Base-by-base conservation (phyloP, 2,113 vertebrate genomes). In the Mustelus asterias region DNA sequence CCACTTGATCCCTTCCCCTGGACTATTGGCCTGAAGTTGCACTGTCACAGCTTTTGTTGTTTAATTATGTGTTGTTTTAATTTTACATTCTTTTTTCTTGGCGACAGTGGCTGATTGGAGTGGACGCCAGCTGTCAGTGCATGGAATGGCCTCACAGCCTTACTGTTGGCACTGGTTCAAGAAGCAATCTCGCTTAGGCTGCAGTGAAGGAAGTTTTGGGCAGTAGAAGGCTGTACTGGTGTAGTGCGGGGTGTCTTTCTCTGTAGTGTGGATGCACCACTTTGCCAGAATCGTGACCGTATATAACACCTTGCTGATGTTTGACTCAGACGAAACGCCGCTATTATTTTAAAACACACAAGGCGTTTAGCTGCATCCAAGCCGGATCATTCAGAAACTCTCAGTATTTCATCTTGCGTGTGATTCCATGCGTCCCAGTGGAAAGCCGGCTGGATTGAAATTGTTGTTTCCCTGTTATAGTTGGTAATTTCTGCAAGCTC, bases 11-110 rank as follows among this genome's bases (percentile, higher is more conserved):
- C 33, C 89, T 37, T 67, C 60, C 89, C 16, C 16, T 93, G 60
- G 60, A 93, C 65, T 37, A 93, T 93, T 65, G n/a, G 60, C n/a
- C 60, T 67, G 60, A 65, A 67, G 89, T 93, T 37, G 33, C 33
- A 37, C 60, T 92, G 89, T 93, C 60, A 41, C 63, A 67, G 37
- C 89, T 93, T 93, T 93, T 93, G 89, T 93, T 93, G 89, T 93
- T 93, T 93, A 93, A 76, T 93, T 93, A 60, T 54, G 89, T 67
- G 89, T 93, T 93, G 89, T 93, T 65, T 93, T 93, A 93, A 93
- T 93, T 93, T 63, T 93, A 18, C 33, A 83, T 83, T 93, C 63
- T 93, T 90, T 60, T n/a, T 67, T 92, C 58, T 92, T 93, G 89
- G 89, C 60, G 89, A 63, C 60, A 67, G 89, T 93, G 63, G 89